Evolutionary conservation across 2,797 vertebrate species (phyloP).

Genomic region (Psittacula echo): DNA sequence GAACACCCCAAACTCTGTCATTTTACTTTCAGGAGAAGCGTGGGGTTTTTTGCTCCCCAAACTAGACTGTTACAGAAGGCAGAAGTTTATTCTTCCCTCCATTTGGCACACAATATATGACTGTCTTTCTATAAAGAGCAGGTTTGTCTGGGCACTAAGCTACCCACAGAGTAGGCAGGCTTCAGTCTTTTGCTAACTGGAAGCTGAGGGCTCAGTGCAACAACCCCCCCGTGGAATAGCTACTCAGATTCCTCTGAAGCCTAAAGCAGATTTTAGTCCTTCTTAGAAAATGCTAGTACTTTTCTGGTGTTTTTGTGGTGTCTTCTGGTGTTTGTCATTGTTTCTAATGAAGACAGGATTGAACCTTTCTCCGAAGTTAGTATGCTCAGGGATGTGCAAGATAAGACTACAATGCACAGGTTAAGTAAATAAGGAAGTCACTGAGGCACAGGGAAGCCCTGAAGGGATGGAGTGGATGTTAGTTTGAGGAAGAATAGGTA

Average conservation of each 20-base stretch:
- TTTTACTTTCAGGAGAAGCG: not conserved
- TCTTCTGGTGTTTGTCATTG: not conserved
- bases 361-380: not conserved
- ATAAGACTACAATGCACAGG: not conserved
- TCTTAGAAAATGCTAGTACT: not conserved
- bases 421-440: not conserved
- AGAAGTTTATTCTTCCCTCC: not conserved
- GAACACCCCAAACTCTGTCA: not conserved
- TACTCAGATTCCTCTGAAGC: not conserved
- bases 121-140: not conserved
- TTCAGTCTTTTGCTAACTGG: not conserved
- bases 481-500: not conserved
- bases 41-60: not conserved
- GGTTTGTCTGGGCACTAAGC: not conserved
- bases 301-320: not conserved
- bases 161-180: not conserved
- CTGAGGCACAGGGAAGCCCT: not conserved
- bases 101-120: accelerated
- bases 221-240: not conserved
- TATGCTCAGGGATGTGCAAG: not conserved
- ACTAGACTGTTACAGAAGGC: not conserved
- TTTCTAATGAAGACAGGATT: not conserved
- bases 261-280: not conserved
- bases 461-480: not conserved
- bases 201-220: not conserved